phyloP scores from a whole-genome alignment of 92 coral and sea anemone genomes.

The Epizoanthus scotinus region DNA sequence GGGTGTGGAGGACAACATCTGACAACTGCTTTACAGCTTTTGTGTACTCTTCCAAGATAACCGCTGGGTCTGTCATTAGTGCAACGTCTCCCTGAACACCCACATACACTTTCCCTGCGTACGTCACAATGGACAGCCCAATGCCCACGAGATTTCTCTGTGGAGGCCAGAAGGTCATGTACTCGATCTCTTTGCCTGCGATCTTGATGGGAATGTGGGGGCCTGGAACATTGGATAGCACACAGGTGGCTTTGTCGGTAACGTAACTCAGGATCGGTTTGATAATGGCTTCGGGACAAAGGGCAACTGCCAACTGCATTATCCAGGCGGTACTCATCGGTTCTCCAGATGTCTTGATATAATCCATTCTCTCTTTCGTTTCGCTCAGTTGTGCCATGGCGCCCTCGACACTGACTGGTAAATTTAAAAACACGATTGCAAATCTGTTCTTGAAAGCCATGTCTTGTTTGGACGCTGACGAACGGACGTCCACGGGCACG shows the following conservation, averaged over 20 bases:
- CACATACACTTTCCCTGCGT: slow-evolving; percentile 76
- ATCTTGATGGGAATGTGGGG: slow-evolving; percentile 64
- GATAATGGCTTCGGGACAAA: slow-evolving; percentile 63
- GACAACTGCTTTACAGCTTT: slow-evolving; percentile 65
- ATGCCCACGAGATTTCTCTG: slow-evolving; percentile 80
- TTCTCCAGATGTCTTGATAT: slow-evolving; percentile 78
- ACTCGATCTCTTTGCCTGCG: slow-evolving; percentile 53
- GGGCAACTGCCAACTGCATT: slow-evolving; percentile 56
- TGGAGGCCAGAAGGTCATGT: slow-evolving; percentile 85
- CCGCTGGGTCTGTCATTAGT: slow-evolving; percentile 72
- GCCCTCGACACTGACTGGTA: slow-evolving; percentile 69
- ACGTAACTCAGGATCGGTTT: slow-evolving; percentile 53
- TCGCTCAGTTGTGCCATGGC: slow-evolving; percentile 58
- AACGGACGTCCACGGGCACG: slow-evolving; percentile 85
- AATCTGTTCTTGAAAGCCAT: slow-evolving; percentile 72
- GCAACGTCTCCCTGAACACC: slow-evolving; percentile 79
- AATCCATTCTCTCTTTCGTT: slow-evolving; percentile 83
- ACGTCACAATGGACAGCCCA: slow-evolving; percentile 81
- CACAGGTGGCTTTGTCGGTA: slow-evolving; percentile 68
- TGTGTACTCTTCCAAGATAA: slow-evolving; percentile 68
- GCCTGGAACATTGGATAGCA: slow-evolving; percentile 94
- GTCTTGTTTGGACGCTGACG: slow-evolving; percentile 41
- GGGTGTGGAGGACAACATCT: slow-evolving; percentile 23
- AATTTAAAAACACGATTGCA: slow-evolving; percentile 64
- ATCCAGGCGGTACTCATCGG: slow-evolving; percentile 69